Base-by-base conservation (phyloP, 2,113 vertebrate species). In the Campylomormyrus numenius region DNA sequence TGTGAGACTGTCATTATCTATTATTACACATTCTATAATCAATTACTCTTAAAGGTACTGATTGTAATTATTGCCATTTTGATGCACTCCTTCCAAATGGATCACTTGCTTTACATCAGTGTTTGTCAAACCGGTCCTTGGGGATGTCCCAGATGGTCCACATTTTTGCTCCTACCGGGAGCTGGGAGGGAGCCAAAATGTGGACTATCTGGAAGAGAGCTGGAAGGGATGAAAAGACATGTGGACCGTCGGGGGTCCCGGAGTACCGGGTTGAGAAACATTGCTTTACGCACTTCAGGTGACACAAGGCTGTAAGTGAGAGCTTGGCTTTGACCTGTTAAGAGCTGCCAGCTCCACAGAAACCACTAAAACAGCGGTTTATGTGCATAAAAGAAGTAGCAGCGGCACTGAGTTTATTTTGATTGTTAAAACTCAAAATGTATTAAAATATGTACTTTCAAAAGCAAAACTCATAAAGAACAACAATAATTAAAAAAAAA, bases 371-470 rank as follows among this genome's bases (percentile, higher is more conserved):
- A 19, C 13, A 1, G 5, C 2, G 15, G 13, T 27, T 66, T 66
- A 70, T 70, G n/a, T 31, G 3, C 62, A 31, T 4, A 0, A 31
- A 31, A 70, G 62, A n/a, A 66, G 58, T 4, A 3, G 8, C 9
- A 27, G 24, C 58, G 8, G 1, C n/a, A n/a, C 3, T 27, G 2
- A 11, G 9, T 66, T 66, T 27, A 66, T 83, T 45, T 83, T 17
- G 77, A 42, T 84, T 45, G 45, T 84, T 84, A 21, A 84, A 19
- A 46, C 21, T 45, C 24, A 48, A 48, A 48, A 24, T 85, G 80
- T 42, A 10, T 85, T 39, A 62, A 85, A 89, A 85, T 56, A 21
- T 39, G 50, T 42, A 24, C 80, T 89, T 84, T 89, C 74, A 84
- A 83, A 84, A n/a, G 5, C 53, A 45, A 49, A 19, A 58, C 39